Conservation (phyloP, 2,888 invertebrate genomes). For the Athalia cordata region DNA sequence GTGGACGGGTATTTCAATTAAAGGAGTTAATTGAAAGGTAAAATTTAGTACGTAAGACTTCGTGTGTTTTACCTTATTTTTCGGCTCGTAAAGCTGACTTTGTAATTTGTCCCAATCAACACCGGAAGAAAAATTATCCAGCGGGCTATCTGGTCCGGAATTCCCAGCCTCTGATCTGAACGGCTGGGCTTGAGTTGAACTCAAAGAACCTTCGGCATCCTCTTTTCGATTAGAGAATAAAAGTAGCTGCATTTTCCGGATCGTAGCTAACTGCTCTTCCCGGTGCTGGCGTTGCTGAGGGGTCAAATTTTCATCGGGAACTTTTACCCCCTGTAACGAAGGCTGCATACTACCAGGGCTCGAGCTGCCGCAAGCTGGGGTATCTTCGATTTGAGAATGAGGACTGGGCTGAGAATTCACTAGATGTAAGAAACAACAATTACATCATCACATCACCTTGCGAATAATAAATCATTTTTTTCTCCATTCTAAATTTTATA, state of each 20-base stretch:
- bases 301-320: slow-evolving; percentile 96
- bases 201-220: slow-evolving; percentile 61
- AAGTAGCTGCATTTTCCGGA: slow-evolving; percentile 94
- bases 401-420: slow-evolving; percentile 71
- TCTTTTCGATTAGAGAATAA: slow-evolving; percentile 87
- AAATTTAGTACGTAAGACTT: no score
- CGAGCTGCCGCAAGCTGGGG: slow-evolving; percentile 73
- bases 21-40: no score
- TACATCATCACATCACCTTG: not conserved
- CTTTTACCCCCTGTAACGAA: slow-evolving; percentile 86
- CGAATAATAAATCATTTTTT: no score
- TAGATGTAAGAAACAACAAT: slow-evolving; percentile 47
- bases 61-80: slow-evolving; percentile 75
- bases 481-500: no score
- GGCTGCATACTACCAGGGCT: slow-evolving; percentile 76
- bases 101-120: slow-evolving; percentile 95
- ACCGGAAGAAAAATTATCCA: slow-evolving; percentile 72
- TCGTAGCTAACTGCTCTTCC: slow-evolving; percentile 93
- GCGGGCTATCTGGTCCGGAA: slow-evolving; percentile 61
- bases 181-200: slow-evolving; percentile 60
- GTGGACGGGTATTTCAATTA: not conserved
- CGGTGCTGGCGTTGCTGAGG: slow-evolving; percentile 96
- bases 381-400: slow-evolving; percentile 65
- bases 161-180: slow-evolving; percentile 59
- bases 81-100: slow-evolving; percentile 88